These are phyloP conservation scores for Protosalanx chinensis DNA, from an alignment of 2,797 vertebrate species.

Conservation along the genomic window DNA sequence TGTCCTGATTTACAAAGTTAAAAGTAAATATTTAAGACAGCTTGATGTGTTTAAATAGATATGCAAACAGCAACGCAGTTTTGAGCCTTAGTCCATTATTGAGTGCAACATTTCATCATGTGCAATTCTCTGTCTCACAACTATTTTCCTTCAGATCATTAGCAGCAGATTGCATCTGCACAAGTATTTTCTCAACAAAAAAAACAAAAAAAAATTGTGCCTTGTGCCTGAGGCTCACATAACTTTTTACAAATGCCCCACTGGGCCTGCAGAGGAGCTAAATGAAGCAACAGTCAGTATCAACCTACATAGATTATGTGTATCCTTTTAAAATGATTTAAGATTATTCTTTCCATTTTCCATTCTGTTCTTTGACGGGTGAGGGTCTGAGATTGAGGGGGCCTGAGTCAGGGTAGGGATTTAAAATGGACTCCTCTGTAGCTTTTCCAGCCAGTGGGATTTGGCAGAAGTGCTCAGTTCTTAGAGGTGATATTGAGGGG, in stretches of 20 bases:
- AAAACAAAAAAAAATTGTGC: constrained; percentile 69
- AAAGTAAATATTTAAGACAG: too few relatives aligned
- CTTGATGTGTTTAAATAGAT: too few relatives aligned
- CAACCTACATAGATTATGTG: constrained; percentile 68
- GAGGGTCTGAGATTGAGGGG: constrained; percentile 59
- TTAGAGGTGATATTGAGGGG: constrained; percentile 74
- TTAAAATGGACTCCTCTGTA: constrained; percentile 74
- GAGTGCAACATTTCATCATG: constrained; percentile 42
- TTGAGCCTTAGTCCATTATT: not conserved
- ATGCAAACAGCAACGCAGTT: too few relatives aligned
- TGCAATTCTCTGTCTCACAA: constrained; percentile 52
- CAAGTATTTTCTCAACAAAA: constrained; percentile 51
- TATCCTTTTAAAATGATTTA: constrained; percentile 59
- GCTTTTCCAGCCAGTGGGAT: constrained; percentile 70
- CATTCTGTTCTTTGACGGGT: constrained; percentile 48
- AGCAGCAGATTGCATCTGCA: constrained; percentile 55
- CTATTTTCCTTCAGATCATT: constrained; percentile 53
- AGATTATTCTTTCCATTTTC: constrained; percentile 9
- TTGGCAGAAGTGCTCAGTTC: constrained; percentile 66
- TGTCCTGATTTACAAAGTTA: too few relatives aligned
- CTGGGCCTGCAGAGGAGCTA: constrained; percentile 59
- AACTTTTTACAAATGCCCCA: constrained; percentile 61
- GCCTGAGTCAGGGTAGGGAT: constrained; percentile 54
- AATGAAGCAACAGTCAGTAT: constrained; percentile 67
- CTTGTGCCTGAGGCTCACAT: constrained; percentile 61